Base-by-base conservation (phyloP, 2,888 invertebrate genomes). In the Prosopocoilus inquinatus region DNA sequence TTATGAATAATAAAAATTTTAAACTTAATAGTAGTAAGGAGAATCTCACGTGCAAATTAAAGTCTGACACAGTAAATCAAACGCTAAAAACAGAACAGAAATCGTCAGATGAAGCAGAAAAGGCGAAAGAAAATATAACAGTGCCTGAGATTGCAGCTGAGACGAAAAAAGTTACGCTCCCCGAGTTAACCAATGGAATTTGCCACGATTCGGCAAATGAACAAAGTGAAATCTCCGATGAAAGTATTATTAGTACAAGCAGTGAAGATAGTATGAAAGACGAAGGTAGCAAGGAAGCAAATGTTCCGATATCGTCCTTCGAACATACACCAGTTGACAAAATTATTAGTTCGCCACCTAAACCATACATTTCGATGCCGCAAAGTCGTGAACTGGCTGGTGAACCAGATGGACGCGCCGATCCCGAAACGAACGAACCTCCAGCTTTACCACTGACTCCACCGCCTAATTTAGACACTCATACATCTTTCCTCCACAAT, bases 331-430 rank as follows among this genome's bases (percentile, higher is more conserved):
- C 11, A 15, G 8, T 39, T 36, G 59, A 57, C 12, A 55, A 48
- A 47, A 15, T 47, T n/a, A 13, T 46, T 9, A 48, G 34, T 11
- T 48, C 47, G 16, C 57, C 57, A 11, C 59, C 59, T 20, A 52
- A 52, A 44, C 8, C 50, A 3, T 60, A 51, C 43, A 28, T 28
- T 1, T 58, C 58, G 8, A 65, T 68, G 15, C 62, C 71, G 1
- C 70, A 83, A 60, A 90, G 88, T 71, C 81, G 91, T 28, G 91
- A 92, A 69, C 77, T 88, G 62, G 91, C 91, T 7, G 92, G 91
- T 7, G 91, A 91, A 68, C 92, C 92, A 0, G 92, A 92, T 68
- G 91, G 92, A n/a, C 84, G 89, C 65, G 91, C 91, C 9, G 91
- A 91, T 76, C 89, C 90, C 1, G 90, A 90, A 67, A 86, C 87